Percentiles rank a stretch among this genome's conserved stretches.
These are phyloP conservation scores for Gobio gobio DNA, from an alignment of 2,113 vertebrate species.

Conservation along the genomic window DNA sequence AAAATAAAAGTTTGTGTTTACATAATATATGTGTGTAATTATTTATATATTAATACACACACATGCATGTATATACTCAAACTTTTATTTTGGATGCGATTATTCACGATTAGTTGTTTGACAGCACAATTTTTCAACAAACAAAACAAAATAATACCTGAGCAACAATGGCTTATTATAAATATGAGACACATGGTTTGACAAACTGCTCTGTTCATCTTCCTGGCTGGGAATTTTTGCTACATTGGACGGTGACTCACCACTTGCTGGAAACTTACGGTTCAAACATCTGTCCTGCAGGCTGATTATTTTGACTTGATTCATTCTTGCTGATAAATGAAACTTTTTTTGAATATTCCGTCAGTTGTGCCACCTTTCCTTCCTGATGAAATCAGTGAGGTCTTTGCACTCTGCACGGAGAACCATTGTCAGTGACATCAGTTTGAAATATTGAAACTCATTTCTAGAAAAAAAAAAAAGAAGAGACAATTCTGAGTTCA, in stretches of 20 bases:
- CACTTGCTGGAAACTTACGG: slow-evolving; percentile 19
- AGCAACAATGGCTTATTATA: neutral
- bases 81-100: too few species aligned
- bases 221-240: neutral
- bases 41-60: too few species aligned
- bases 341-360: neutral
- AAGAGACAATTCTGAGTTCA: neutral
- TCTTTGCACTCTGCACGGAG: neutral
- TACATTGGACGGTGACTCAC: neutral
- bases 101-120: too few species aligned
- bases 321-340: slow-evolving; percentile 23
- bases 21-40: too few species aligned
- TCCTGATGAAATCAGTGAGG: neutral
- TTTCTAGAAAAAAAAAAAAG: neutral
- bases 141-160: too few species aligned
- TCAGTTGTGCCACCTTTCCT: neutral
- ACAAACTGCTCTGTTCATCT: slow-evolving; percentile 11
- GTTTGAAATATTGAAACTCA: neutral
- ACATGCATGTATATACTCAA: too few species aligned
- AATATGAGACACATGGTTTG: neutral
- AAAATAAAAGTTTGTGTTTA: too few species aligned
- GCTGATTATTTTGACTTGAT: slow-evolving; percentile 27
- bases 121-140: too few species aligned
- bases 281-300: slow-evolving; percentile 23
- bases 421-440: slow-evolving; percentile 14